Evolutionary conservation across 1,140 invertebrate species (phyloP).

Genomic region (Drosophila tsacasi): DNA sequence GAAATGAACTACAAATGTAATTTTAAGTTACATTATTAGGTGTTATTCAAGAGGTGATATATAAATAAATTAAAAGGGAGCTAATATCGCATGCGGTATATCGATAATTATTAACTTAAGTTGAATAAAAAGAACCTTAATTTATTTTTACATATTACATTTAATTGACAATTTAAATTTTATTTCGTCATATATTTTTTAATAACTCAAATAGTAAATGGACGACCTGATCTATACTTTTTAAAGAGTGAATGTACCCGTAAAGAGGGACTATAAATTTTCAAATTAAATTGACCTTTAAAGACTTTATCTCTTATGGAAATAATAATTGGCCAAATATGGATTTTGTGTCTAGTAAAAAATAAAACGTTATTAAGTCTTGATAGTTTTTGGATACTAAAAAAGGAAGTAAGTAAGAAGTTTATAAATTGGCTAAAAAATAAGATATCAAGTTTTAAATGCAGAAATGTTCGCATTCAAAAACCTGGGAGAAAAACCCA

Average conservation of each 20-base stretch:
- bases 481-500: no score
- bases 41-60: neutral
- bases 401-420: no score
- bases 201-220: neutral
- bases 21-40: neutral
- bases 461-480: no score
- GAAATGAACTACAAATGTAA: slow-evolving; percentile 28
- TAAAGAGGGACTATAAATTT: neutral
- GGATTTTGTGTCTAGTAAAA: no score
- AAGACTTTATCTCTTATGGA: neutral
- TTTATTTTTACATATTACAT: neutral
- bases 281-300: neutral
- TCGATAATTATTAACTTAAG: neutral
- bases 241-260: neutral
- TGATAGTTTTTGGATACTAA: no score
- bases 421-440: no score
- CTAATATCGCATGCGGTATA: no score
- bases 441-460: no score
- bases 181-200: neutral
- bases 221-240: neutral
- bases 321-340: neutral
- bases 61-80: neutral
- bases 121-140: no score
- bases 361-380: no score
- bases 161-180: neutral